These are phyloP conservation scores for Brachionus manjavacas DNA, from an alignment of 1,140 invertebrate genomes.

Conservation along the genomic window DNA sequence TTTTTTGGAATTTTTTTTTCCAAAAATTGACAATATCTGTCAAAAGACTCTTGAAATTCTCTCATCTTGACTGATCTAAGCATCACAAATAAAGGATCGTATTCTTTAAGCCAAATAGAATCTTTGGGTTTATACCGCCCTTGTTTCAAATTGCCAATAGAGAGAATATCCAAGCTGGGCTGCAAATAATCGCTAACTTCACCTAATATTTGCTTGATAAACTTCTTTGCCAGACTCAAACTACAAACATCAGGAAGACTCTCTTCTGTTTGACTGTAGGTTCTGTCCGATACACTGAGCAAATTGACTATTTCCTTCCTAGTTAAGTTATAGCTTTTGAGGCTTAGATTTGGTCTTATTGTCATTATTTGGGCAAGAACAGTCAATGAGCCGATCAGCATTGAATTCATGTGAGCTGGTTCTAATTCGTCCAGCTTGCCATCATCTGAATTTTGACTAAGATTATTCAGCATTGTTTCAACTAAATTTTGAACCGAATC, in stretches of 20 bases:
- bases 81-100: slow-evolving; percentile 86
- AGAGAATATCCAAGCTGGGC: neutral
- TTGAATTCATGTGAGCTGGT: slow-evolving; percentile 64
- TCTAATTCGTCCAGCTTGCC: slow-evolving; percentile 65
- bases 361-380: neutral
- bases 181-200: slow-evolving; percentile 59
- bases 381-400: slow-evolving; percentile 84
- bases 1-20: slow-evolving; percentile 54
- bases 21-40: slow-evolving; percentile 61
- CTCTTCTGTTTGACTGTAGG: slow-evolving; percentile 87
- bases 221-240: slow-evolving; percentile 73
- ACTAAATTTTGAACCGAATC: neutral
- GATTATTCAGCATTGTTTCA: slow-evolving; percentile 20
- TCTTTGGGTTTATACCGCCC: slow-evolving; percentile 50
- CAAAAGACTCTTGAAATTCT: slow-evolving; percentile 88
- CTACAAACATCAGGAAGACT: slow-evolving; percentile 89
- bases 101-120: slow-evolving; percentile 81
- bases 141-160: neutral
- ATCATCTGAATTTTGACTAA: slow-evolving; percentile 58
- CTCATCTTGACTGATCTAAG: slow-evolving; percentile 80
- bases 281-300: slow-evolving; percentile 84
- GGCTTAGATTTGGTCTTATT: neutral
- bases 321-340: slow-evolving; percentile 55
- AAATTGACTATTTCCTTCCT: slow-evolving; percentile 85
- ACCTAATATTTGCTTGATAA: slow-evolving; percentile 78